These are phyloP conservation scores for Acanthaster planci DNA, from an alignment of 35 echinoderm and acorn worm genomes.

Conservation along the genomic window DNA sequence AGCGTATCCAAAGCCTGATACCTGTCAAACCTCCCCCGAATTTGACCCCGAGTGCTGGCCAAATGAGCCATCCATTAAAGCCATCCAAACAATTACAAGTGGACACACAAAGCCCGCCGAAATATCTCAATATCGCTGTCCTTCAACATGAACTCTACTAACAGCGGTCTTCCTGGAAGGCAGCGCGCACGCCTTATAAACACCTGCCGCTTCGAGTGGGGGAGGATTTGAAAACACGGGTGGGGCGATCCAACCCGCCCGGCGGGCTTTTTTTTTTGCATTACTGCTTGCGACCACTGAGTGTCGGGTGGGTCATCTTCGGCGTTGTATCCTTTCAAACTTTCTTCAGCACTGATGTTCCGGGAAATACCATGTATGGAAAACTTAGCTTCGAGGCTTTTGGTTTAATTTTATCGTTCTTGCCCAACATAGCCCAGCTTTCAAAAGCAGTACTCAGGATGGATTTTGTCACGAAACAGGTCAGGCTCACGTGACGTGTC, in stretches of 20 bases:
- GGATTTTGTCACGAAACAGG: too few species aligned
- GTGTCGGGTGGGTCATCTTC: background rate
- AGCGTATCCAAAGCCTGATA: background rate
- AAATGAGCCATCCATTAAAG: background rate
- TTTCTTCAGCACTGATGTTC: background rate
- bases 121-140: too few species aligned
- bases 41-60: background rate
- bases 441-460: too few species aligned
- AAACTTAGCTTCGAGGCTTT: background rate
- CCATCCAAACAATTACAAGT: conserved; percentile 9
- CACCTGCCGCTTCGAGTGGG: background rate
- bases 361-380: background rate
- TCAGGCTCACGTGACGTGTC: too few species aligned
- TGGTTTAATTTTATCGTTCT: too few species aligned
- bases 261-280: conserved; percentile 6
- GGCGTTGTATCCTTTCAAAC: background rate
- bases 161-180: background rate
- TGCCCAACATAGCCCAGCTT: too few species aligned
- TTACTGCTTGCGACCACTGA: background rate
- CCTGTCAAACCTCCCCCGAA: background rate
- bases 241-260: background rate
- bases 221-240: background rate
- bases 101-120: background rate
- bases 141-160: too few species aligned
- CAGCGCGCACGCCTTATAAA: background rate